A percentile compares a stretch with the other conserved stretches of the same genome.
Evolutionary conservation across 2,113 vertebrate species (phyloP).

Genomic region (Cavia porcellus): DNA sequence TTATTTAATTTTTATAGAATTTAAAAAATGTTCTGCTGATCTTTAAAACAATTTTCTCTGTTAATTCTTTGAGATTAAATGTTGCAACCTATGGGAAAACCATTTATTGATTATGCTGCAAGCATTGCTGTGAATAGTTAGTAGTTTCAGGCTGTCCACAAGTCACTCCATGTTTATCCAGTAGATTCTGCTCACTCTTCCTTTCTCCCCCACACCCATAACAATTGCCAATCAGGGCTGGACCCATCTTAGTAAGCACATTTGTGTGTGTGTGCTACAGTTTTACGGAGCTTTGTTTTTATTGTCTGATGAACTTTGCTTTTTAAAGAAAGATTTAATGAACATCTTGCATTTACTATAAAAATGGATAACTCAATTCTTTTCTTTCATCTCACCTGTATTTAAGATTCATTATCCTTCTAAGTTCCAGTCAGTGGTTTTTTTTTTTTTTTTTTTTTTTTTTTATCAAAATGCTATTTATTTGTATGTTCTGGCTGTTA

Average conservation of each 20-base stretch:
- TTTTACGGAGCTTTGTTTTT: neutral
- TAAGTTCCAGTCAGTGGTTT: neutral
- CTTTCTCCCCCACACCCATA: no score
- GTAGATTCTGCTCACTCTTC: neutral
- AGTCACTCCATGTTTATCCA: no score
- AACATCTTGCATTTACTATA: neutral
- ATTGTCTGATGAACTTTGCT: neutral
- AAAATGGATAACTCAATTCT: neutral
- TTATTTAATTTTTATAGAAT: neutral
- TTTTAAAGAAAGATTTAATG: neutral
- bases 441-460: neutral
- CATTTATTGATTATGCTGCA: neutral
- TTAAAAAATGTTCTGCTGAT: neutral
- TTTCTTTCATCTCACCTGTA: neutral
- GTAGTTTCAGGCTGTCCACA: neutral
- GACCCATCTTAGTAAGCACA: neutral
- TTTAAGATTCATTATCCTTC: neutral
- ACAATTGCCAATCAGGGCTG: neutral
- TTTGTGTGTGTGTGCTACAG: no score
- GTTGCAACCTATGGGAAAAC: neutral
- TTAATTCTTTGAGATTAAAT: neutral
- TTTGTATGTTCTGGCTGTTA: conserved; percentile 19
- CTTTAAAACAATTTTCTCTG: neutral
- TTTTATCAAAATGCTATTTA: conserved; percentile 12
- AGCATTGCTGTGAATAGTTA: neutral